These are phyloP conservation scores for Xylota sylvarum DNA, from an alignment of 2,888 invertebrate species.

Conservation along the genomic window DNA sequence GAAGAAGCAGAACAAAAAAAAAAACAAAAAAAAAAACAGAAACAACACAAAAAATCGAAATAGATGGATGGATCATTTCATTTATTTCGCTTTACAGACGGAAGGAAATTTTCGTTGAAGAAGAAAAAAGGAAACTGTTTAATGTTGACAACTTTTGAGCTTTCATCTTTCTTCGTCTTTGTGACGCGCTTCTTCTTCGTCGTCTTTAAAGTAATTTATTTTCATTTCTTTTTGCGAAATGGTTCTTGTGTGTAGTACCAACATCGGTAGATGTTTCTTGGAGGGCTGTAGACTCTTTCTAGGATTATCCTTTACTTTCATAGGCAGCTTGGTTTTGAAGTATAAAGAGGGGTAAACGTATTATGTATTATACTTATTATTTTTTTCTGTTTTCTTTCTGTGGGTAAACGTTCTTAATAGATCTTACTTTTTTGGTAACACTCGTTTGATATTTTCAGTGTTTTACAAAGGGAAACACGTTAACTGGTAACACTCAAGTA, in stretches of 20 bases:
- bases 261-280: slow-evolving; percentile 9
- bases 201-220: slow-evolving; percentile 66
- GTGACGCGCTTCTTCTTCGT: slow-evolving; percentile 6
- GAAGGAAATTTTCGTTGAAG: slow-evolving; percentile 20
- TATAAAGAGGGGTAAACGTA: slow-evolving; percentile 24
- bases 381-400: neutral
- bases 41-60: slow-evolving; percentile 33
- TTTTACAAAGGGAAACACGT: neutral
- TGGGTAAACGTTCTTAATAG: slow-evolving; percentile 21
- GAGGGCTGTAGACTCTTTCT: slow-evolving; percentile 12
- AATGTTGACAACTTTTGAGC: slow-evolving; percentile 74
- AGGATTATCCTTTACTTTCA: slow-evolving; percentile 14
- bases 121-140: slow-evolving; percentile 46
- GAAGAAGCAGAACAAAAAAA: slow-evolving; percentile 37
- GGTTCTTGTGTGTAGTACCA: slow-evolving; percentile 5
- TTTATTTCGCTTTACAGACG: slow-evolving; percentile 50
- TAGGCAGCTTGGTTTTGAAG: neutral
- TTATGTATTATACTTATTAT: slow-evolving; percentile 14
- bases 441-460: neutral
- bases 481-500: neutral
- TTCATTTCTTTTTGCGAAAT: slow-evolving; percentile 42
- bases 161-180: slow-evolving; percentile 55
- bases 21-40: neutral
- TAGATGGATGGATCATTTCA: slow-evolving; percentile 73
- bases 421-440: slow-evolving; percentile 5